Evolutionary conservation across 2,113 vertebrate species (phyloP).

Genomic region (Setophaga petechia): DNA sequence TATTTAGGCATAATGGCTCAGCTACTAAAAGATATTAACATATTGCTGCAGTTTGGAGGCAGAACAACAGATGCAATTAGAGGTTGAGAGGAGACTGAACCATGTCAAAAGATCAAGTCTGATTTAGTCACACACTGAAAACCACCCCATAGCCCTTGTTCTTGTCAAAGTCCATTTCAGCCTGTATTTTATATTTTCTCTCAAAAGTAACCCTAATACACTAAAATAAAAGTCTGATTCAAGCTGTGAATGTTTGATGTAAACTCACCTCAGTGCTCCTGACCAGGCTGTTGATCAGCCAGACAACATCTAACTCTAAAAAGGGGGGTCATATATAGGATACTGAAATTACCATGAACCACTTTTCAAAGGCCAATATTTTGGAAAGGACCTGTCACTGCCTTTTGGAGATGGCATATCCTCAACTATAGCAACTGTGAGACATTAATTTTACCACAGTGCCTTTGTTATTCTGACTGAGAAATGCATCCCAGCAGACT

Average conservation of each 20-base stretch:
- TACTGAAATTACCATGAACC: background rate
- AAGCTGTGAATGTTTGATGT: background rate
- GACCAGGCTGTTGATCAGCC: background rate
- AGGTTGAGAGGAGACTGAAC: conserved; percentile 25
- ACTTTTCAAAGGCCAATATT: background rate
- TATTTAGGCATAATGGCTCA: conserved; percentile 51
- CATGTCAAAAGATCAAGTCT: conserved; percentile 32
- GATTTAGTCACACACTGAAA: background rate
- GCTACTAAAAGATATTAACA: conserved; percentile 39
- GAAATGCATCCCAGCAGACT: background rate
- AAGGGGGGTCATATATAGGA: fast-evolving
- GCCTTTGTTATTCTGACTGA: background rate
- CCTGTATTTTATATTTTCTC: background rate
- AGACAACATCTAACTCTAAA: background rate
- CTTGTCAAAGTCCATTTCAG: background rate
- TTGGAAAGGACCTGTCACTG: background rate
- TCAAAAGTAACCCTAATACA: background rate
- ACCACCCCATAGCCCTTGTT: background rate
- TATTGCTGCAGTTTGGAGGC: conserved; percentile 42
- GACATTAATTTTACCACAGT: background rate
- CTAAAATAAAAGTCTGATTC: background rate
- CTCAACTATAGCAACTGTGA: background rate
- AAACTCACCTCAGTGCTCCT: background rate
- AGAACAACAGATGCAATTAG: conserved; percentile 33
- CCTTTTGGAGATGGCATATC: background rate